Percentiles rank a stretch among this genome's conserved stretches.
These are phyloP conservation scores for Anticlea derivata DNA, from an alignment of 2,888 invertebrate species.

Conservation along the genomic window DNA sequence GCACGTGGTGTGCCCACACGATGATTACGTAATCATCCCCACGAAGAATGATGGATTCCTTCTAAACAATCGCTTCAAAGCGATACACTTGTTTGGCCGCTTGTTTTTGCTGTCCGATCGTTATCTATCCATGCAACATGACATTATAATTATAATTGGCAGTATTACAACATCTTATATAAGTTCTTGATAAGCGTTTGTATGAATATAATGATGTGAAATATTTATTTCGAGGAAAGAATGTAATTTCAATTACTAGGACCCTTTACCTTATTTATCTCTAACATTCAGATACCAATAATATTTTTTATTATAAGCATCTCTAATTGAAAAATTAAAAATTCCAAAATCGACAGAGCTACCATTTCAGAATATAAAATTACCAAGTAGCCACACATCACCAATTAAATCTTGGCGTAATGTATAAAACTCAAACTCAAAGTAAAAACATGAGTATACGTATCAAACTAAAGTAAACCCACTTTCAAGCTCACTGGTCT, in stretches of 20 bases:
- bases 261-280: no score
- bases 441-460: conserved; percentile 37
- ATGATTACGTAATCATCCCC: conserved; percentile 67
- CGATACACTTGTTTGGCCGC: conserved; percentile 17
- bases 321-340: no score
- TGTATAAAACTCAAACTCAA: conserved; percentile 40
- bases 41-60: conserved; percentile 29
- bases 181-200: background rate
- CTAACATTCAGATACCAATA: no score
- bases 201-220: no score
- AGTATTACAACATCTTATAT: background rate
- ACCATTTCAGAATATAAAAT: conserved; percentile 3
- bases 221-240: no score
- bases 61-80: conserved; percentile 11
- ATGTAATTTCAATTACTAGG: background rate
- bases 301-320: no score
- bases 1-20: conserved; percentile 64
- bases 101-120: conserved; percentile 9
- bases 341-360: background rate
- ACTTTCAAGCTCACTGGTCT: conserved; percentile 57
- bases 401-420: conserved; percentile 17
- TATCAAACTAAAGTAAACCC: conserved; percentile 58
- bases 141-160: conserved; percentile 3
- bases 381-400: conserved; percentile 5
- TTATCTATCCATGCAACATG: conserved; percentile 1